These are phyloP conservation scores for Panthera uncia DNA, from an alignment of 2,113 vertebrate species.

Conservation along the genomic window DNA sequence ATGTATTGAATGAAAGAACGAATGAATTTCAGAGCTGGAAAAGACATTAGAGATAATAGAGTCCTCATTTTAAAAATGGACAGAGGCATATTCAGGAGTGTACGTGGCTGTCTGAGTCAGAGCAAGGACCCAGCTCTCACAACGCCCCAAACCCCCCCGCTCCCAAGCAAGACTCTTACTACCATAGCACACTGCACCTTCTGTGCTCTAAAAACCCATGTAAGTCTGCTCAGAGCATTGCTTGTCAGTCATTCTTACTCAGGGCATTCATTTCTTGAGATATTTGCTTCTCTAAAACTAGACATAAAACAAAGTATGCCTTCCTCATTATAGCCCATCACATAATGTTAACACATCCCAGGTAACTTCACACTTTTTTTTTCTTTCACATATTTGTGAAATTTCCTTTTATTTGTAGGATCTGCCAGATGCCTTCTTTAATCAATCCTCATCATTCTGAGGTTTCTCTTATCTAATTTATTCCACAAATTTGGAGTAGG, in stretches of 20 bases:
- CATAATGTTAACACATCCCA: neutral
- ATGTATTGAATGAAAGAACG: neutral
- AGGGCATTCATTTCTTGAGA: neutral
- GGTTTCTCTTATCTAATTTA: neutral
- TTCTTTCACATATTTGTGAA: neutral
- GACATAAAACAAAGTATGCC: neutral
- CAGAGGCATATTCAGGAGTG: neutral
- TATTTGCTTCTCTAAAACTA: conserved; percentile 5
- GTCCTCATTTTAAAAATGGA: neutral
- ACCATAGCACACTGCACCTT: neutral
- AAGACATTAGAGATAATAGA: neutral
- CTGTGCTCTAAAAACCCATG: neutral
- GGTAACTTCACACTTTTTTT: neutral
- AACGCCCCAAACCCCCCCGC: neutral
- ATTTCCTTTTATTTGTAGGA: neutral
- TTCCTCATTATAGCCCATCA: neutral
- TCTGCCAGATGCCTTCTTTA: neutral
- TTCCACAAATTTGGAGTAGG: neutral
- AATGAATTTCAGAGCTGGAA: neutral
- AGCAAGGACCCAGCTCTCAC: neutral
- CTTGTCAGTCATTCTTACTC: neutral
- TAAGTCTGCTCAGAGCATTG: neutral
- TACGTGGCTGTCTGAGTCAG: neutral
- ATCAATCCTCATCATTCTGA: neutral
- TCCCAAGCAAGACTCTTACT: neutral